Conservation (phyloP, 2,113 vertebrate genomes). For the Calonectris borealis region DNA sequence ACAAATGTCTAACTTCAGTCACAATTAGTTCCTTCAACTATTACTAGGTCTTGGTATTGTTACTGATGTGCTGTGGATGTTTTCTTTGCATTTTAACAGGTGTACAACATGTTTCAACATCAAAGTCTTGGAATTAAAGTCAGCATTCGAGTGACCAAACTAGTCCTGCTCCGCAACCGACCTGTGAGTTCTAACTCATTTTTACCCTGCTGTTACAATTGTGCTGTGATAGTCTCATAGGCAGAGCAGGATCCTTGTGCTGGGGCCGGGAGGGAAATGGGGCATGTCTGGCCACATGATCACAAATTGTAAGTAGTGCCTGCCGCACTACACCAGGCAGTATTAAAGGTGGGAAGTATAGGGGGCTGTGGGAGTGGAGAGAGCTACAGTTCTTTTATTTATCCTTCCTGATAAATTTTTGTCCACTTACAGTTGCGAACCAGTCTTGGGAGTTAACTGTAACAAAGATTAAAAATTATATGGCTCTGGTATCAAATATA, state of each 20-base stretch:
- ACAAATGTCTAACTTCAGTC: background rate
- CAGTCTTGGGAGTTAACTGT: background rate
- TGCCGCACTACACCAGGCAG: background rate
- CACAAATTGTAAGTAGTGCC: background rate
- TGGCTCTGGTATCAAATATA: background rate
- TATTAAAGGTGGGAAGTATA: background rate
- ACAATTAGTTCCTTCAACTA: background rate
- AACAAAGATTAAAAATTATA: background rate
- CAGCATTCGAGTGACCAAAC: constrained; percentile 90
- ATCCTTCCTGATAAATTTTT: background rate
- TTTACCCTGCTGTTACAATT: background rate
- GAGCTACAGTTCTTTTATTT: background rate
- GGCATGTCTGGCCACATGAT: background rate
- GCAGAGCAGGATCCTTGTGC: background rate
- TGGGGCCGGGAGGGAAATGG: background rate
- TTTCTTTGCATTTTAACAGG: constrained; percentile 73
- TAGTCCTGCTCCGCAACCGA: constrained; percentile 89
- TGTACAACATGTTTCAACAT: constrained; percentile 98
- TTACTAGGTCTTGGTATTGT: background rate
- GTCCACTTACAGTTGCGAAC: background rate
- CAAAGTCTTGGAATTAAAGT: constrained; percentile 90
- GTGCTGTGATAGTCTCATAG: background rate
- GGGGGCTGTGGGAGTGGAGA: background rate
- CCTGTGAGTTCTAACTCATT: constrained; percentile 81
- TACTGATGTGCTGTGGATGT: background rate